These are phyloP conservation scores for Oreonectes daqikongensis DNA, from an alignment of 2,797 vertebrate genomes.

Conservation along the genomic window DNA sequence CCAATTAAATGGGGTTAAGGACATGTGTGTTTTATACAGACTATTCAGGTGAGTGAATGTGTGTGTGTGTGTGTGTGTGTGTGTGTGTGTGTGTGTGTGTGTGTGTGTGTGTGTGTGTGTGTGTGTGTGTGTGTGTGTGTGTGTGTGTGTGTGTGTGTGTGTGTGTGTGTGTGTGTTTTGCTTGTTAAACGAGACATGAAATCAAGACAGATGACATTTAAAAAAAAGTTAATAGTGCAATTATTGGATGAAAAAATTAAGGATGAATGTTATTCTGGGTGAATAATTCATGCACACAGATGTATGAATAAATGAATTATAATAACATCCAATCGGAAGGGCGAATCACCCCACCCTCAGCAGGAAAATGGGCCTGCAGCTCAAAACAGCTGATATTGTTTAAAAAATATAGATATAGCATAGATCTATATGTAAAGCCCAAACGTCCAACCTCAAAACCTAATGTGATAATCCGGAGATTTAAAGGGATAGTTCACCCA, in stretches of 20 bases:
- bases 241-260: conserved; percentile 41
- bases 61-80: conserved; percentile 2
- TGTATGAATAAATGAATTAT: conserved; percentile 43
- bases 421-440: too few species aligned
- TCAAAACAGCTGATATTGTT: too few species aligned
- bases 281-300: conserved; percentile 51
- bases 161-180: conserved; percentile 19
- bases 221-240: conserved; percentile 43
- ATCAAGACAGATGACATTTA: conserved; percentile 57
- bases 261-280: conserved; percentile 30
- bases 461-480: too few species aligned
- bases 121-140: not conserved
- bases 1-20: conserved; percentile 42
- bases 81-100: conserved; percentile 23
- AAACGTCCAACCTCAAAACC: too few species aligned
- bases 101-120: conserved; percentile 13
- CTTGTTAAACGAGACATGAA: conserved; percentile 39
- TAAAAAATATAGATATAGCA: too few species aligned
- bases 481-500: too few species aligned
- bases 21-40: conserved; percentile 17
- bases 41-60: not conserved
- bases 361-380: conserved; percentile 16
- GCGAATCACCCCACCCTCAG: conserved; percentile 19
- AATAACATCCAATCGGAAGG: conserved; percentile 25
- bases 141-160: not conserved